Evolutionary conservation across 2,797 vertebrate species (phyloP).

Genomic region (Labroides dimidiatus): DNA sequence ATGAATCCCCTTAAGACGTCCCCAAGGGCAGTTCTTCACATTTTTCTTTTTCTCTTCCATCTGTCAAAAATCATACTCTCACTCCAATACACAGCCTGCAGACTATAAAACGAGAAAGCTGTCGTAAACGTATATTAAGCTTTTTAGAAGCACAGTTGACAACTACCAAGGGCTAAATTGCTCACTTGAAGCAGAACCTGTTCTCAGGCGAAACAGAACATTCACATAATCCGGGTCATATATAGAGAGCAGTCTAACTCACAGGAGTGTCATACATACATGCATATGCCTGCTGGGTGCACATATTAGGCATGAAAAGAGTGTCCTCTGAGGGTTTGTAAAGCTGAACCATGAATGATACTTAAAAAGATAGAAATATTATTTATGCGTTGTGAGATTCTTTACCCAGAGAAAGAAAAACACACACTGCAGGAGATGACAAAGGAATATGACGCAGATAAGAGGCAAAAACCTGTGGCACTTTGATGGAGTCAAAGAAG

Average conservation of each 20-base stretch:
- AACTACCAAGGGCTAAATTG: conserved; percentile 76
- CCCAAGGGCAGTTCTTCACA: conserved; percentile 69
- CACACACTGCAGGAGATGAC: not conserved
- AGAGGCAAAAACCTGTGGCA: not conserved
- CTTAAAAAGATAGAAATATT: conserved; percentile 38
- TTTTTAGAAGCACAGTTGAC: conserved; percentile 77
- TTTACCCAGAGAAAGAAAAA: conserved; percentile 1
- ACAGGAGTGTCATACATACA: conserved; percentile 44
- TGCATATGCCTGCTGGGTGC: conserved; percentile 25
- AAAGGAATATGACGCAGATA: not conserved
- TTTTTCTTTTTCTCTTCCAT: conserved; percentile 69
- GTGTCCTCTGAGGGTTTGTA: conserved; percentile 35
- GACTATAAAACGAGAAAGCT: conserved; percentile 71
- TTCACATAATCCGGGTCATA: conserved; percentile 69
- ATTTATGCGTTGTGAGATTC: conserved; percentile 3
- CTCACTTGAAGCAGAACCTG: conserved; percentile 74
- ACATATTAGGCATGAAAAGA: conserved; percentile 23
- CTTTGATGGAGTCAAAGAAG: not conserved
- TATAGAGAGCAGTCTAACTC: conserved; percentile 36
- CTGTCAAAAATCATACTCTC: conserved; percentile 82
- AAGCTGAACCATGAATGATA: conserved; percentile 27
- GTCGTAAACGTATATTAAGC: conserved; percentile 79
- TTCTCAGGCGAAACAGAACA: conserved; percentile 62
- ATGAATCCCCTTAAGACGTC: conserved; percentile 73
- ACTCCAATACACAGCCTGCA: conserved; percentile 76